These are phyloP conservation scores for Rachycentron canadum DNA, from an alignment of 2,797 vertebrate genomes.

Conservation along the genomic window DNA sequence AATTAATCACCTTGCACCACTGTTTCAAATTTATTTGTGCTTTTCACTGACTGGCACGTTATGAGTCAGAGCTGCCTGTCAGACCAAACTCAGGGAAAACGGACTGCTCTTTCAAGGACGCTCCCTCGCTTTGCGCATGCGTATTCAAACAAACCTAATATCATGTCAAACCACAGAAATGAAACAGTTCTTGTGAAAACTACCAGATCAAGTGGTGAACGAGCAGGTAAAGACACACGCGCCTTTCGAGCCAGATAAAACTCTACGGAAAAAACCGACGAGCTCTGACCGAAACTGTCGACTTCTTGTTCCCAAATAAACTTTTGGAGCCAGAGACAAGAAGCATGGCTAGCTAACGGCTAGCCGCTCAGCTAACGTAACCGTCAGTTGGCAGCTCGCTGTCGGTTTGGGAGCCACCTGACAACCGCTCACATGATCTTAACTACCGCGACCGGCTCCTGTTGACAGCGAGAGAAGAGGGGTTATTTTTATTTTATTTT, in stretches of 20 bases:
- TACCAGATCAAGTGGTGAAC: slow-evolving; percentile 53
- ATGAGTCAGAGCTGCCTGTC: slow-evolving; percentile 18
- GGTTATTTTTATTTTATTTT: too few relatives aligned
- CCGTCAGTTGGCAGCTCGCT: slow-evolving; percentile 47
- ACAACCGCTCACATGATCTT: slow-evolving; percentile 75
- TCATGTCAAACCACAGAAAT: slow-evolving; percentile 60
- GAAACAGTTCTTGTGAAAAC: slow-evolving; percentile 56
- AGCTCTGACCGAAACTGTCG: too few relatives aligned
- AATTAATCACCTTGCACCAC: too few relatives aligned
- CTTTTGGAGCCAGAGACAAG: slow-evolving; percentile 32
- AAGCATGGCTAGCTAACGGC: slow-evolving; percentile 56
- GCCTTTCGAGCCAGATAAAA: accelerated
- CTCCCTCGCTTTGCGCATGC: slow-evolving; percentile 61
- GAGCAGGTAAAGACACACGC: slow-evolving; percentile 48
- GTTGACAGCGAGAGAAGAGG: neutral
- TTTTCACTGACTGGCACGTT: too few relatives aligned
- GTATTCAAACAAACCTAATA: slow-evolving; percentile 24
- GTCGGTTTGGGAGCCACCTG: slow-evolving; percentile 68
- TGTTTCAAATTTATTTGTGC: too few relatives aligned
- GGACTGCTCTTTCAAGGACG: neutral
- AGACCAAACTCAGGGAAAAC: neutral
- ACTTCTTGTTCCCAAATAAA: slow-evolving; percentile 25
- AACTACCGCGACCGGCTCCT: neutral
- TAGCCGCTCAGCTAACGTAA: slow-evolving; percentile 54
- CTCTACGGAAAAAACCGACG: accelerated